Base-by-base conservation (phyloP, 2,797 vertebrate species). In the Myotis pilosus region DNA sequence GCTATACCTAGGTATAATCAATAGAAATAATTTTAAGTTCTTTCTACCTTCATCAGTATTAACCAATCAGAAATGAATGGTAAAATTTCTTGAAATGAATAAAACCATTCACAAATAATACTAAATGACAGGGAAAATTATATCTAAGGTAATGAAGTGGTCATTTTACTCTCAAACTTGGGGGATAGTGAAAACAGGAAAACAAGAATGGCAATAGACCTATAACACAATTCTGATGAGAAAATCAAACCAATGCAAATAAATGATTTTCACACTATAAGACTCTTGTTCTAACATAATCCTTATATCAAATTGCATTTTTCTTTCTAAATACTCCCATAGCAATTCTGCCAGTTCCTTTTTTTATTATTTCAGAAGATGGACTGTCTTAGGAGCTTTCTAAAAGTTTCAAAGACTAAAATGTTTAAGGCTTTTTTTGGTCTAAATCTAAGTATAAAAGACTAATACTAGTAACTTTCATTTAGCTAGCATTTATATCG, bases 11-110 rank as follows among this genome's bases (percentile, higher is more conserved):
- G 3, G 17, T 84, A 68, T 74, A 93, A 60, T 64, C 69, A 85
- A 41, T 36, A 72, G 38, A 66, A 94, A 81, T 87, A 86, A 89
- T 64, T 92, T 81, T 87, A 92, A 60, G 19, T 79, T 96, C 33
- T 86, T 87, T n/a, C 72, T 44, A 64, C 38, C 36, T 92, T 94
- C 19, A 23, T 88, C 55, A 83, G 1, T 91, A 76, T 87, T 93
- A 94, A 87, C 38, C n/a, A 87, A 89, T 33, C 72, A 92, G 55
- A 96, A 93, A 94, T 87, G 12, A 36, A 16, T 90, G 33, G 16
- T 79, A 71, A 57, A 92, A 17, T 82, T 86, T 83, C 10, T 78
- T 38, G 25, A 92, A 93, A 49, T 90, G 15, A 94, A 88, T 62
- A 79, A 89, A 75, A 60, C 6, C 1, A 44, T 84, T 87, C 47